Conservation (phyloP, 2,113 vertebrate genomes). For the Xiphophorus maculatus region DNA sequence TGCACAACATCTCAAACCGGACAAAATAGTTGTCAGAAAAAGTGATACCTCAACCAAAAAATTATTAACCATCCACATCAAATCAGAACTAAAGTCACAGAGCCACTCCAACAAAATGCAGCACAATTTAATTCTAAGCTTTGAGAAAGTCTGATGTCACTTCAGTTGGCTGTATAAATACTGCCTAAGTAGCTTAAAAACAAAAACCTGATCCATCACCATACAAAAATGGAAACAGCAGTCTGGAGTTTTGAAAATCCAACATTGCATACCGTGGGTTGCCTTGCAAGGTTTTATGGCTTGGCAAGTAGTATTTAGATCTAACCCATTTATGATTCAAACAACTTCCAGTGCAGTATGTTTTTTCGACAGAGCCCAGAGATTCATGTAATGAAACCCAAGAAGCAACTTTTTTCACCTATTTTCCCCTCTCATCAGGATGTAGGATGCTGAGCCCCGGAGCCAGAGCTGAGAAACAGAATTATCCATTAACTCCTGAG, state of each 20-base stretch:
- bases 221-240: constrained; percentile 31
- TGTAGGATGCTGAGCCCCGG: constrained; percentile 28
- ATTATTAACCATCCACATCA: no score
- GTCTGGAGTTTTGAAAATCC: constrained; percentile 39
- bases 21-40: no score
- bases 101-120: no score
- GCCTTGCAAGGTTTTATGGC: constrained; percentile 55
- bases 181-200: constrained; percentile 8
- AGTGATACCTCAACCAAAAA: no score
- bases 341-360: constrained; percentile 47
- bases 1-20: no score
- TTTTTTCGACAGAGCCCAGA: constrained; percentile 37
- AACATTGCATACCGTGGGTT: constrained; percentile 43
- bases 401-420: constrained; percentile 24
- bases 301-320: constrained; percentile 44
- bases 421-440: constrained; percentile 14
- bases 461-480: constrained; percentile 53
- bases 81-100: no score
- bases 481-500: constrained; percentile 69
- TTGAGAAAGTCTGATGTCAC: no score
- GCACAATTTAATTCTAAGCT: no score
- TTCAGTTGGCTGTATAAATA: no score
- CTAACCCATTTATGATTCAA: constrained; percentile 49
- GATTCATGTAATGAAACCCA: constrained; percentile 31
- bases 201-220: constrained; percentile 50